A percentile compares a stretch with the other conserved stretches of the same genome.
Evolutionary conservation across 2,797 vertebrate species (phyloP).

Genomic region (Alauda arvensis): DNA sequence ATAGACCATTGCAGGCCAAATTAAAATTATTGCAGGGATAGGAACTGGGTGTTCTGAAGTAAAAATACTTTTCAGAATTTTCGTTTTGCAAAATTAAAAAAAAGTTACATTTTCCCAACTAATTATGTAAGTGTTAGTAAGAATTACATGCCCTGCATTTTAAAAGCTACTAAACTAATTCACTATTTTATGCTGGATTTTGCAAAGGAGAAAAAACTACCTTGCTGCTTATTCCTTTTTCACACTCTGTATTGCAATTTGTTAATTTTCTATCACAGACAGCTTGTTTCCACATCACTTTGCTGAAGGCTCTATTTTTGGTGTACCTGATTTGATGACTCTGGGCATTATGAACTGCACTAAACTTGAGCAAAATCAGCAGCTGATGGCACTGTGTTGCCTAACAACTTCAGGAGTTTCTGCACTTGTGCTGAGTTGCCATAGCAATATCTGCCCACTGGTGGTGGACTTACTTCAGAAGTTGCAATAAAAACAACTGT

Average conservation of each 20-base stretch:
- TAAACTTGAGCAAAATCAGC: slow-evolving; percentile 9
- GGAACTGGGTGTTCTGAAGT: neutral
- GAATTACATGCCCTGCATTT: neutral
- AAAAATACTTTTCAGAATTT: neutral
- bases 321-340: neutral
- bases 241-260: neutral
- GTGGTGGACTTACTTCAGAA: slow-evolving; percentile 27
- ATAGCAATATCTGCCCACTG: slow-evolving; percentile 54
- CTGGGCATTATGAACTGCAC: neutral
- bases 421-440: slow-evolving; percentile 44
- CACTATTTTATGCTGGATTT: neutral
- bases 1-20: neutral
- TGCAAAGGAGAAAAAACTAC: neutral
- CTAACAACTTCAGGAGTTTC: slow-evolving; percentile 32
- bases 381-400: slow-evolving; percentile 35
- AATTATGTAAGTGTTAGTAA: neutral
- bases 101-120: neutral
- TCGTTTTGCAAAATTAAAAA: neutral
- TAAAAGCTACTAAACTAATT: neutral
- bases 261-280: neutral
- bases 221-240: neutral
- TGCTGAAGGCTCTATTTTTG: neutral
- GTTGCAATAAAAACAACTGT: slow-evolving; percentile 1
- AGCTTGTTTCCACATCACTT: neutral
- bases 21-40: neutral